Evolutionary conservation across 2,888 invertebrate genomes (phyloP), one percentile per base, ranked within the genome.

Genomic region (Chouioia cunea): DNA sequence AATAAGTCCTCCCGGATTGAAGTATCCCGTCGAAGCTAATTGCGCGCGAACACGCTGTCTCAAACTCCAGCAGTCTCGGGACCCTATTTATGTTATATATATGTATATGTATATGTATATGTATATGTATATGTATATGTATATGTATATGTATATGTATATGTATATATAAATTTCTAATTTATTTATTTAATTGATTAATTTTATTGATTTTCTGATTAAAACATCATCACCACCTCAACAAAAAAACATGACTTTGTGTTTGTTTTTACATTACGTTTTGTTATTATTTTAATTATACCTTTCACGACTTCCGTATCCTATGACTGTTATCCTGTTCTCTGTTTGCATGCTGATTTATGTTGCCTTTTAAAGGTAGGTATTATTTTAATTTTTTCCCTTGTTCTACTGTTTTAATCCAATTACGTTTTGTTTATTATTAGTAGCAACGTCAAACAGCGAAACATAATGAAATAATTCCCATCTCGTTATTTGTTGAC

Each of bases 131-230:
- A 74, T 74, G 70, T 27, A 27, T 27, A 27, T 27, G 6, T 27
- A 27, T 27, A 27, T 27, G 6, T 27, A 27, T 27, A 27, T 27
- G 6, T 27, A 27, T 27, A 27, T 77, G 78, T 80, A 81, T 80
- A 75, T 76, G 74, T 75, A 63, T 74, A 71, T 72, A 82, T 82
- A 82, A 83, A 82, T 82, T 82, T 83, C 82, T 83, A 84, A 84
- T 84, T 84, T 83, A 84, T 84, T 84, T 84, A 84, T 84, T 84
- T 84, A 84, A 83, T 82, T 83, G 79, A 83, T 83, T 84, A 83
- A 84, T 83, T 84, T 84, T 84, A 84, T 84, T 84, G 83, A 84
- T 84, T 74, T 84, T 83, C 83, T 78, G 81, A 84, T 84, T 84
- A 84, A 50, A 84, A 84, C 78, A 78, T 80, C 82, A 83, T 80